Conservation (phyloP, 1,140 invertebrate genomes). For the Euborellia annulipes region DNA sequence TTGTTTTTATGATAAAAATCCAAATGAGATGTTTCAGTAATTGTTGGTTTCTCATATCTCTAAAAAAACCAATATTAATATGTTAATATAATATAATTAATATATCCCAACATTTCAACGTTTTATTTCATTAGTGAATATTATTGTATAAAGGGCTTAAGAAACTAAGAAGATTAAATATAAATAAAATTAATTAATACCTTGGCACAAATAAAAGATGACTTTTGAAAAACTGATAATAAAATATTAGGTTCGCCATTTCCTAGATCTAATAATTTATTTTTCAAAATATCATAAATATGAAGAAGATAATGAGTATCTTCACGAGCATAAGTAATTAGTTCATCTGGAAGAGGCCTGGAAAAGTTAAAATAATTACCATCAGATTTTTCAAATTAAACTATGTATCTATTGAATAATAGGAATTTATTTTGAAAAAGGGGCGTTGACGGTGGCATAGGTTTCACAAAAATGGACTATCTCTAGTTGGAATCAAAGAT, state of each 20-base stretch:
- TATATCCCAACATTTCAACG: constrained; percentile 3
- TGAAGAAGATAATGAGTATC: constrained; percentile 95
- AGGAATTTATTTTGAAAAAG: no score
- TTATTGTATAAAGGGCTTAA: no score
- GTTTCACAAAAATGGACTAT: no score
- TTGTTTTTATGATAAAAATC: constrained; percentile 60
- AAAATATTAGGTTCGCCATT: constrained; percentile 55
- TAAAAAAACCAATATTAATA: constrained; percentile 25
- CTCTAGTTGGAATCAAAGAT: no score
- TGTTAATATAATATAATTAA: constrained; percentile 4
- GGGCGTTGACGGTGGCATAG: no score
- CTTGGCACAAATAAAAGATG: constrained; percentile 53
- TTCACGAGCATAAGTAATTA: constrained; percentile 76
- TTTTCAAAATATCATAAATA: constrained; percentile 70
- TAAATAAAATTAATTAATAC: constrained; percentile 19
- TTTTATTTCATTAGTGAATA: no score
- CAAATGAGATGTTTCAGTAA: constrained; percentile 54
- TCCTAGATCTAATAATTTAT: constrained; percentile 54
- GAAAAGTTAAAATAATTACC: no score
- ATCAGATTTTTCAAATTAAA: no score
- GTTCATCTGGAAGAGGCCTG: constrained; percentile 68
- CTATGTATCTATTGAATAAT: no score
- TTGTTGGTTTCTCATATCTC: constrained; percentile 66
- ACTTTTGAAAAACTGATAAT: constrained; percentile 48
- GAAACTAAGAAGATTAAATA: no score